Conservation (phyloP, 2,888 invertebrate genomes). For the Chaitophorus viminalis region DNA sequence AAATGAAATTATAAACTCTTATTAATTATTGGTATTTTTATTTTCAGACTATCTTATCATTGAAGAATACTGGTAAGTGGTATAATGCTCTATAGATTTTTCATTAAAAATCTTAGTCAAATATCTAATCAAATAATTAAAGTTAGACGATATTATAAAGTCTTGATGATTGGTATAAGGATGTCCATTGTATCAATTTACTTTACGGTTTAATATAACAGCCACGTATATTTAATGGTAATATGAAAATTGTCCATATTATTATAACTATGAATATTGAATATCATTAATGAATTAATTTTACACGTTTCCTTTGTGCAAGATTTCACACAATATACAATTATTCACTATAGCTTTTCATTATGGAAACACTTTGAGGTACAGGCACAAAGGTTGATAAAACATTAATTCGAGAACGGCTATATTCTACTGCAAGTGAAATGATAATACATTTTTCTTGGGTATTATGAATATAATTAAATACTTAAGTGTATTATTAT, state of each 20-base stretch:
- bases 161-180: neutral
- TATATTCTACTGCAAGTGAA: neutral
- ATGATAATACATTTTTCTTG: conserved; percentile 29
- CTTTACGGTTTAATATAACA: neutral
- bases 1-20: neutral
- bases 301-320: neutral
- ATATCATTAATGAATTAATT: neutral
- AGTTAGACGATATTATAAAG: neutral
- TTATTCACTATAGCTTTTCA: neutral
- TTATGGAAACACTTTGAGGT: conserved; percentile 14
- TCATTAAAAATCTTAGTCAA: neutral
- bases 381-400: conserved; percentile 10
- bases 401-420: neutral
- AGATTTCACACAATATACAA: neutral
- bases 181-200: neutral
- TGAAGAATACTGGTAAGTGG: neutral
- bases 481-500: conserved; percentile 6
- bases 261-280: conserved; percentile 1
- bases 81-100: neutral
- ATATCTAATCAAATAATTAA: neutral
- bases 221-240: neutral
- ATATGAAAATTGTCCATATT: neutral
- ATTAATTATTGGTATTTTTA: neutral
- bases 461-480: conserved; percentile 14
- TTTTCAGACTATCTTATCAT: neutral